phyloP scores from a whole-genome alignment of 2,797 vertebrate genomes.

The Gallinago nigripennis region DNA sequence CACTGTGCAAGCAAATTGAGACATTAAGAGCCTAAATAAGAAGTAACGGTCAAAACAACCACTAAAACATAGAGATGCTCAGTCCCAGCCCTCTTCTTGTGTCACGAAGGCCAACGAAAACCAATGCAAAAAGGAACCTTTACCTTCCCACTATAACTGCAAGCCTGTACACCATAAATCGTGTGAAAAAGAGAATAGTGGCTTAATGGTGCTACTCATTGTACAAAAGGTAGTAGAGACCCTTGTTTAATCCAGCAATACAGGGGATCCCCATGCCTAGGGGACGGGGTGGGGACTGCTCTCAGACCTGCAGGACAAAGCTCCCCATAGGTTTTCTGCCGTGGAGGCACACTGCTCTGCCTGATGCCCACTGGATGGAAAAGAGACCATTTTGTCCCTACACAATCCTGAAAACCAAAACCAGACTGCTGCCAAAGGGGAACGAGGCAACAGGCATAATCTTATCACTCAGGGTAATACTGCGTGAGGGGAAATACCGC shows the following conservation, averaged over 20 bases:
- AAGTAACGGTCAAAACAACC: neutral
- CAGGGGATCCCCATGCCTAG: neutral
- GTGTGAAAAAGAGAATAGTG: neutral
- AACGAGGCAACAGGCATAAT: neutral
- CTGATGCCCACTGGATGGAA: neutral
- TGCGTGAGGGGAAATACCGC: neutral
- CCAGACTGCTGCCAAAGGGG: neutral
- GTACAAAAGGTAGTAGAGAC: neutral
- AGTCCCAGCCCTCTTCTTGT: neutral
- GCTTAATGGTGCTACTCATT: neutral
- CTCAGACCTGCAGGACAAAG: neutral
- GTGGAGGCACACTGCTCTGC: neutral
- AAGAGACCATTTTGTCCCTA: neutral
- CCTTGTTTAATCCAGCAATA: neutral
- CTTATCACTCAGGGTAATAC: neutral
- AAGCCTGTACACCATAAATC: neutral
- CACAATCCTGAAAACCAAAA: fast-evolving
- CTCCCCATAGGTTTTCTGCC: neutral
- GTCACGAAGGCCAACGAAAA: neutral
- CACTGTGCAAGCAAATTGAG: neutral
- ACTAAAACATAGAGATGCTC: neutral
- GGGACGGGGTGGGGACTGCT: neutral
- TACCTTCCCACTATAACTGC: neutral
- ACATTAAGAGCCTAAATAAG: neutral
- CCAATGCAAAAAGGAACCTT: neutral